Evolutionary conservation across 2,113 vertebrate genomes (phyloP).

Genomic region (Vicugna pacos): DNA sequence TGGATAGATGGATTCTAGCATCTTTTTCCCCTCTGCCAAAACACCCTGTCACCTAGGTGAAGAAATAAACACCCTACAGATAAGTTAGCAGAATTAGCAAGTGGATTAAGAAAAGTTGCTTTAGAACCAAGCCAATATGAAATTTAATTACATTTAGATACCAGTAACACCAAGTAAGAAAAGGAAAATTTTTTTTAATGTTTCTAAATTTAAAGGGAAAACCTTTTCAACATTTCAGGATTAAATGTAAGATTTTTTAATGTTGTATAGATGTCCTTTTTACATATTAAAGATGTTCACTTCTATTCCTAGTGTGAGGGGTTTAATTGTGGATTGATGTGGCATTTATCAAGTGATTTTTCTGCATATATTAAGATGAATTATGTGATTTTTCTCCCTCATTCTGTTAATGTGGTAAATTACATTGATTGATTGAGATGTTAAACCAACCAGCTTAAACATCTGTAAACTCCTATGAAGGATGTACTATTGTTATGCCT

Average conservation of each 20-base stretch:
- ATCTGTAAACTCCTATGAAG: background rate
- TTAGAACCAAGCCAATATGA: slow-evolving; percentile 24
- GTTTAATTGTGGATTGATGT: background rate
- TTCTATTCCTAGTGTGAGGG: background rate
- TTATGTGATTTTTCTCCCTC: background rate
- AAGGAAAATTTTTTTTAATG: background rate
- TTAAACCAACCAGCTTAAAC: background rate
- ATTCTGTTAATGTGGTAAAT: background rate
- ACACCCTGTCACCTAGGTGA: background rate
- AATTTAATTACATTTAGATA: background rate
- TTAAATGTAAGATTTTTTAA: background rate
- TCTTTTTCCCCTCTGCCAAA: background rate
- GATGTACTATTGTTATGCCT: background rate
- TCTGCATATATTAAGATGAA: background rate
- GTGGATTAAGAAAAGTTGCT: background rate
- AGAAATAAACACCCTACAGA: background rate
- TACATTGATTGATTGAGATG: background rate
- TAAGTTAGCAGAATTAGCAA: background rate
- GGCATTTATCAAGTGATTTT: slow-evolving; percentile 41
- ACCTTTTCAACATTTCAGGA: background rate
- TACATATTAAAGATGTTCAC: background rate
- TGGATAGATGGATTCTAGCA: background rate
- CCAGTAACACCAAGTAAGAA: background rate
- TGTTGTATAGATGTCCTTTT: background rate
- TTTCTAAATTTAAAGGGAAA: background rate